Base-by-base conservation (phyloP, 2,113 vertebrate species). In the Sula dactylatra region DNA sequence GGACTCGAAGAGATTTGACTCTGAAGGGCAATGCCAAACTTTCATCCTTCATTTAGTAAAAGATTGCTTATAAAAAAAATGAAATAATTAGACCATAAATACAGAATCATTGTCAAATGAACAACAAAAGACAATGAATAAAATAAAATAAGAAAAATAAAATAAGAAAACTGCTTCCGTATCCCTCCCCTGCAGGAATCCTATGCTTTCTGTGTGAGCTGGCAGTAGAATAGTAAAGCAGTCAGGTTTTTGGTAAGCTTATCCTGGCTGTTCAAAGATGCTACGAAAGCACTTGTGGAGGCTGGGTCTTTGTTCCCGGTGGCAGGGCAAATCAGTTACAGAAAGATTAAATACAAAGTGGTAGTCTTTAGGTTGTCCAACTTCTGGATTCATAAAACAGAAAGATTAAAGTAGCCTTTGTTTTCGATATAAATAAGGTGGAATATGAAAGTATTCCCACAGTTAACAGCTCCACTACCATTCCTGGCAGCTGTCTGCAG, bases 371-470 rank as follows among this genome's bases (percentile, higher is more conserved):
- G n/a, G 3, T 69, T 16, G 4, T 27, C 17, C 44, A 49, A 6
- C 4, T 34, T 42, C 12, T 74, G 5, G n/a, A 25, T 44, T 80
- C 50, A 8, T 38, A 44, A 54, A 74, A 40, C 4, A 10, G 3
- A 24, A 3, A 16, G 36, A 16, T 10, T 13, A 61, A 86, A 52
- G 32, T 13, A 54, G 31, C 20, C 15, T 49, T 34, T 4, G 1
- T 66, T 78, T 61, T 62, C 2, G 29, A 7, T 13, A 10, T n/a
- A n/a, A n/a, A n/a, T 10, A 54, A 21, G 5, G 59, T 8, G 4
- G 10, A 26, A 8, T 3, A 7, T 0, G 3, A 70, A 70, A 34
- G 18, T 17, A 17, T 17, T 52, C 54, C 22, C 4, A 2, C 4
- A 38, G n/a, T 84, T 77, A 17, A 5, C 3, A 11, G 38, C 24